Evolutionary conservation across 2,888 invertebrate species (phyloP).

Genomic region (Podabrus alpinus): DNA sequence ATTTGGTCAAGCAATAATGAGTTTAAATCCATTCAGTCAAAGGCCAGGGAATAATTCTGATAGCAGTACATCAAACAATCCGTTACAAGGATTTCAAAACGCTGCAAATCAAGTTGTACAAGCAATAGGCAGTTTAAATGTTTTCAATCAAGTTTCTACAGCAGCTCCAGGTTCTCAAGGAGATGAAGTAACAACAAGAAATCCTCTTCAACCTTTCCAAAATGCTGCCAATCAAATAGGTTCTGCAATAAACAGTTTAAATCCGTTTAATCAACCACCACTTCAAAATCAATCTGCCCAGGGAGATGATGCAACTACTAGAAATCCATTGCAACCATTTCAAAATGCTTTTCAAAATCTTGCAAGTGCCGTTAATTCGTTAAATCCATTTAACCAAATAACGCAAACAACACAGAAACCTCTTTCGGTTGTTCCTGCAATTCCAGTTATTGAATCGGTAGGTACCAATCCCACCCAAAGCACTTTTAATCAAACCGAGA

Average conservation of each 20-base stretch:
- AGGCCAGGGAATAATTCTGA: constrained; percentile 17
- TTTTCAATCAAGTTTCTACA: constrained; percentile 29
- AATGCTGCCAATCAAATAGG: constrained; percentile 12
- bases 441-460: background rate
- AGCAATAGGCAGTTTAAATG: constrained; percentile 29
- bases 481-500: background rate
- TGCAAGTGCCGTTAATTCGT: constrained; percentile 24
- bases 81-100: constrained; percentile 26
- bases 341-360: constrained; percentile 25
- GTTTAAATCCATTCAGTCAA: constrained; percentile 29
- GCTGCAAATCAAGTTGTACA: constrained; percentile 21
- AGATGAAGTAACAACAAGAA: constrained; percentile 26
- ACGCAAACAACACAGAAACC: background rate
- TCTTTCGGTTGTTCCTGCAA: background rate
- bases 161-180: constrained; percentile 27
- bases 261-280: constrained; percentile 31
- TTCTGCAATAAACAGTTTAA: constrained; percentile 7
- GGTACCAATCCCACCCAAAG: background rate
- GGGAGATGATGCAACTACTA: constrained; percentile 8
- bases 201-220: constrained; percentile 24
- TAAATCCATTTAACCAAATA: constrained; percentile 28
- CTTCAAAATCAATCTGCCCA: background rate
- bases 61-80: constrained; percentile 22
- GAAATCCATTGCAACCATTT: constrained; percentile 22
- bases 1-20: background rate